Percentiles rank a stretch among this genome's conserved stretches.
These are phyloP conservation scores for Lepus europaeus DNA, from an alignment of 2,113 vertebrate species.

Conservation along the genomic window DNA sequence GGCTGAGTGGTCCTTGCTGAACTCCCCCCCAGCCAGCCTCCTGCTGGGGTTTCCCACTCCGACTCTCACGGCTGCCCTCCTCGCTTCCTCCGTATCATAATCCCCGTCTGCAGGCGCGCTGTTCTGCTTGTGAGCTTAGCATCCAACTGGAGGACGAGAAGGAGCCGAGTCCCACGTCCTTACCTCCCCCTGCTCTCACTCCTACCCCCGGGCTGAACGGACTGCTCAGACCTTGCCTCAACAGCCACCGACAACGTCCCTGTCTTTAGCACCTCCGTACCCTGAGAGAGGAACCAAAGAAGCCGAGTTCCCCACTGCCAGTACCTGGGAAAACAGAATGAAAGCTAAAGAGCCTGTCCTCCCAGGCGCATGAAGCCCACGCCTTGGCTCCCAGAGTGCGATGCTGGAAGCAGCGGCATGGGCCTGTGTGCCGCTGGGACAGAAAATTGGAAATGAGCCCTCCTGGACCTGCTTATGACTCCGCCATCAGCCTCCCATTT, in stretches of 20 bases:
- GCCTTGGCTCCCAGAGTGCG: conserved; percentile 4
- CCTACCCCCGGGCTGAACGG: not conserved
- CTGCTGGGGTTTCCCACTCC: not conserved
- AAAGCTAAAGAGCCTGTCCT: not conserved
- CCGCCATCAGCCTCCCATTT: not conserved
- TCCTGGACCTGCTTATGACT: conserved; percentile 19
- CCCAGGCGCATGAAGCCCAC: conserved; percentile 21
- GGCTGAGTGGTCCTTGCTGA: not conserved
- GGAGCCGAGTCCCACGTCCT: not conserved
- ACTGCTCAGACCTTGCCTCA: not conserved
- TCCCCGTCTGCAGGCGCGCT: not conserved
- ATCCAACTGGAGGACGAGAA: not conserved
- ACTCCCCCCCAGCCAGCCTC: not conserved
- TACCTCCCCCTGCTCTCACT: not conserved
- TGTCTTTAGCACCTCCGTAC: not conserved
- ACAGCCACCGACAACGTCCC: not conserved
- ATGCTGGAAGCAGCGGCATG: not conserved
- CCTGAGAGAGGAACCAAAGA: not conserved
- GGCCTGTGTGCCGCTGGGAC: not conserved
- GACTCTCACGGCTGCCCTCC: not conserved
- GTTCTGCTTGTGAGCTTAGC: not conserved
- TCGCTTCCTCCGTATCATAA: fast-evolving
- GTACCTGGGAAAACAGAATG: not conserved
- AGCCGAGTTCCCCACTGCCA: not conserved
- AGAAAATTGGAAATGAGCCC: conserved; percentile 63